Evolutionary conservation across 2,888 invertebrate genomes (phyloP).

Genomic region (Drosophila mayaguana): DNA sequence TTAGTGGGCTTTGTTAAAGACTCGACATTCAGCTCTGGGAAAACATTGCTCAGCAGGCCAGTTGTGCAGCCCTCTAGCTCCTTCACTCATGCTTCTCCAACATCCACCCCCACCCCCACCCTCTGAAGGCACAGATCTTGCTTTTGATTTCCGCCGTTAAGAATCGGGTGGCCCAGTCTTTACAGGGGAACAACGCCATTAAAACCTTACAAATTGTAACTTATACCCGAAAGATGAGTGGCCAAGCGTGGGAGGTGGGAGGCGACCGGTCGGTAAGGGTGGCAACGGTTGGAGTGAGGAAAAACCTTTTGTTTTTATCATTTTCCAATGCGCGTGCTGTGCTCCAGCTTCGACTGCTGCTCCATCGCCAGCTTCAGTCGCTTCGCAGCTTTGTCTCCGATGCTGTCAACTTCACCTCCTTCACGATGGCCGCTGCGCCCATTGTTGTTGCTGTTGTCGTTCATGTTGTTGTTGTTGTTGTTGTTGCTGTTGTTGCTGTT

Average conservation of each 20-base stretch:
- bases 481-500: conserved; percentile 26
- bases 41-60: conserved; percentile 19
- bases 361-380: conserved; percentile 6
- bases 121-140: conserved; percentile 5
- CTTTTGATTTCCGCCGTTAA: conserved; percentile 30
- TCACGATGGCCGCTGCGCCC: conserved; percentile 62
- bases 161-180: conserved; percentile 1
- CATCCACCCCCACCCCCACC: not conserved
- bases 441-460: conserved; percentile 28
- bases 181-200: conserved; percentile 56
- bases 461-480: conserved; percentile 26
- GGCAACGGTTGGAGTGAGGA: conserved; percentile 12
- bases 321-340: conserved; percentile 69
- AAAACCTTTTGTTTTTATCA: conserved; percentile 78
- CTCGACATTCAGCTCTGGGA: conserved; percentile 1
- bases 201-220: conserved; percentile 77
- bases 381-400: conserved; percentile 25
- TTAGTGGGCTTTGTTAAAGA: not conserved
- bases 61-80: conserved; percentile 11
- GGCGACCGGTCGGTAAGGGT: conserved; percentile 7
- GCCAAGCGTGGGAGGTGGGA: conserved; percentile 30
- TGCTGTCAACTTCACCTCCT: conserved; percentile 63
- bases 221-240: conserved; percentile 69
- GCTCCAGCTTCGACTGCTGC: conserved; percentile 12
- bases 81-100: not conserved